phyloP scores from a whole-genome alignment of 2,113 vertebrate genomes.

The Onychostoma macrolepis region DNA sequence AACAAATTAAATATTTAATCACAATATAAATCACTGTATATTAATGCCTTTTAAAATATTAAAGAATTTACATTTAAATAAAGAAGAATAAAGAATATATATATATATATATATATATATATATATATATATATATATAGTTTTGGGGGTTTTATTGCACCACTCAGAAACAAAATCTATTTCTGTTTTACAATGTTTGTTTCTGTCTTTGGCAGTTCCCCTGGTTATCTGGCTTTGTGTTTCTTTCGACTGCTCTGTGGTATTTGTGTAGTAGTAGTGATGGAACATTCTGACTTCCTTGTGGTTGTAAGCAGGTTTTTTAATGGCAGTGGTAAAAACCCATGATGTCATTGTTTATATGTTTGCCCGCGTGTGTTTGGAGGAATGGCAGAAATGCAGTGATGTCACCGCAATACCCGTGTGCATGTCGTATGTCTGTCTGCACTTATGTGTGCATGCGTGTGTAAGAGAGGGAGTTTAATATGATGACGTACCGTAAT shows the following conservation, averaged over 20 bases:
- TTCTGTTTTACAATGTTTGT: not conserved
- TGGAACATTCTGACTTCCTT: not conserved
- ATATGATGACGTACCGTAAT: conserved; percentile 75
- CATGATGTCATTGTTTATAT: conserved; percentile 41
- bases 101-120: no score
- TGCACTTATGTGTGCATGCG: conserved; percentile 56
- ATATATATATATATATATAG: no score
- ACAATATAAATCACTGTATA: no score
- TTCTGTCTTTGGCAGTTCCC: not conserved
- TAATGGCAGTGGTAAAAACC: conserved; percentile 10
- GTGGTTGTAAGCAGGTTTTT: conserved; percentile 20
- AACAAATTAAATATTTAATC: no score
- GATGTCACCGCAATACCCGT: conserved; percentile 26
- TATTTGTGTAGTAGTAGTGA: not conserved
- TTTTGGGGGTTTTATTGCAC: no score
- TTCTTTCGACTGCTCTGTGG: not conserved
- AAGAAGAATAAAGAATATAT: no score
- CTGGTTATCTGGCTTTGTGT: not conserved
- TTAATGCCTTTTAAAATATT: no score
- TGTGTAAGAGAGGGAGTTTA: conserved; percentile 55
- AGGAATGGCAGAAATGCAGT: conserved; percentile 27
- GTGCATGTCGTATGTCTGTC: conserved; percentile 63
- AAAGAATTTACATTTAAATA: no score
- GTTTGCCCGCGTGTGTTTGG: conserved; percentile 33
- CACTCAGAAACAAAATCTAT: not conserved